phyloP scores from a whole-genome alignment of 1,140 invertebrate genomes.

The Tribolium castaneum region DNA sequence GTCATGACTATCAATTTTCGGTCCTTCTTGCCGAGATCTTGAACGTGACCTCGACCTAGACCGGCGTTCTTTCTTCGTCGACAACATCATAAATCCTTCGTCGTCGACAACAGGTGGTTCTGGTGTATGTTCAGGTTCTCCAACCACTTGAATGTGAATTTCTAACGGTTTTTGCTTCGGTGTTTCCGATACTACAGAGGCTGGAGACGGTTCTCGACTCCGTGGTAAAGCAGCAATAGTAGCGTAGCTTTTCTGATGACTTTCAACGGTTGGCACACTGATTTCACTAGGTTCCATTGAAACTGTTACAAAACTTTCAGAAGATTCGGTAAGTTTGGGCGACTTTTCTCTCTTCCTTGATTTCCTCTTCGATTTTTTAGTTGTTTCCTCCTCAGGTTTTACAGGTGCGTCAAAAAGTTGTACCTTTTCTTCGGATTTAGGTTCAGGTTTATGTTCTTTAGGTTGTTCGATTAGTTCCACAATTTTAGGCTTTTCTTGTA shows the following conservation, averaged over 20 bases:
- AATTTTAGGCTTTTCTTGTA: background rate
- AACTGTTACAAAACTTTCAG: background rate
- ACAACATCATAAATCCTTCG: constrained; percentile 57
- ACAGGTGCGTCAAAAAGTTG: background rate
- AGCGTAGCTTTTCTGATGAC: constrained; percentile 44
- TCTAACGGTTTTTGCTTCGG: constrained; percentile 44
- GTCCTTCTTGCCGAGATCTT: constrained; percentile 45
- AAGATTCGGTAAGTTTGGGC: background rate
- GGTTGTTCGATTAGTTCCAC: background rate
- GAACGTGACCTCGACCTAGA: constrained; percentile 55
- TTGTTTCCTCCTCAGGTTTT: constrained; percentile 25
- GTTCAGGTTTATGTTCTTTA: background rate
- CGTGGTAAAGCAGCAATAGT: constrained; percentile 35
- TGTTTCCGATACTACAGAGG: background rate
- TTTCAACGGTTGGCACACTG: background rate
- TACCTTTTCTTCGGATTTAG: background rate
- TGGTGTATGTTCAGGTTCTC: constrained; percentile 38
- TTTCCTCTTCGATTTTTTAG: constrained; percentile 12
- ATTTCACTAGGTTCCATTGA: background rate
- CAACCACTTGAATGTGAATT: constrained; percentile 50
- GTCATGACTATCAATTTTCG: constrained; percentile 20
- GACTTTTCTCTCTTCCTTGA: background rate
- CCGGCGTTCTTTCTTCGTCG: constrained; percentile 49
- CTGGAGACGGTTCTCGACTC: constrained; percentile 27
- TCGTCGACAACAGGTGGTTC: constrained; percentile 45